These are phyloP conservation scores for Sebastiscus albofasciatus DNA, from an alignment of 2,797 vertebrate species.

Conservation along the genomic window DNA sequence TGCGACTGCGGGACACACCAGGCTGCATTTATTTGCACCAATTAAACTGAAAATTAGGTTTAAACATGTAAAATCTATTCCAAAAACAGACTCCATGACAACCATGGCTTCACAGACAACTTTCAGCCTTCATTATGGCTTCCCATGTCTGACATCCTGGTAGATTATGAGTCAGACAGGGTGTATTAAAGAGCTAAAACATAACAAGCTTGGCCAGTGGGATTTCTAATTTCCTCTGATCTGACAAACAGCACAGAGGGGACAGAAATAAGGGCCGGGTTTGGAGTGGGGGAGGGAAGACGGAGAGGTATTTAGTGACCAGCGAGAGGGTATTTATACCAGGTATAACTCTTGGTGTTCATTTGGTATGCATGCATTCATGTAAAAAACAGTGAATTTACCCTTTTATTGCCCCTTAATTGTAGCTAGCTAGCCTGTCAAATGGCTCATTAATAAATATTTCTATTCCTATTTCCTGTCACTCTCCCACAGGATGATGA, in stretches of 20 bases:
- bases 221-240: conserved; percentile 64
- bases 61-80: conserved; percentile 1
- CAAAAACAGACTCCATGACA: conserved; percentile 14
- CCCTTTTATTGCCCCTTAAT: neutral
- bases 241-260: conserved; percentile 18
- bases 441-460: neutral
- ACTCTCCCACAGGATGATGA: conserved; percentile 89
- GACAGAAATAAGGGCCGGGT: neutral
- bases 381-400: neutral
- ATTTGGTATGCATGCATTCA: neutral
- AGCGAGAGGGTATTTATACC: neutral
- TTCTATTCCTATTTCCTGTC: neutral
- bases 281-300: conserved; percentile 1
- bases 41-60: conserved; percentile 24
- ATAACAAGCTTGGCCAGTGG: conserved; percentile 42
- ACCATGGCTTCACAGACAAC: conserved; percentile 16
- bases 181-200: conserved; percentile 55
- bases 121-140: conserved; percentile 24
- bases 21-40: conserved; percentile 23
- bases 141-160: conserved; percentile 16
- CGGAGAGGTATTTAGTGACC: conserved; percentile 14
- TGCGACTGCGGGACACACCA: neutral
- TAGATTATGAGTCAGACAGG: conserved; percentile 49
- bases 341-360: neutral
- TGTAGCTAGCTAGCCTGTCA: neutral